Percentiles rank a stretch among this genome's conserved stretches.
phyloP scores from a whole-genome alignment of 2,797 vertebrate genomes.

The Pangasius larnaudii region DNA sequence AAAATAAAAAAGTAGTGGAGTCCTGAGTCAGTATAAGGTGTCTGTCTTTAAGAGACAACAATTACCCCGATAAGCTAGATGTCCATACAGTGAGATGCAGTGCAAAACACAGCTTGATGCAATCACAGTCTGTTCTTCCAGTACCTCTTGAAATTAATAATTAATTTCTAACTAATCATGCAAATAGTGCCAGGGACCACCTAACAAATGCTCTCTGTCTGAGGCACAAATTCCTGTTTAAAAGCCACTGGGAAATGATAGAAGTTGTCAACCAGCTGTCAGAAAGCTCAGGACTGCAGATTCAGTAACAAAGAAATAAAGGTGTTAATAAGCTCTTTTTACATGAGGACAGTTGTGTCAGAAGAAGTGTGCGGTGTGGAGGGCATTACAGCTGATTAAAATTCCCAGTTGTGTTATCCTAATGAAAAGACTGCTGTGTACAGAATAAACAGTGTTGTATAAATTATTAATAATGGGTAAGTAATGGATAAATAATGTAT shows the following conservation, averaged over 20 bases:
- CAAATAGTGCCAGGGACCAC: neutral
- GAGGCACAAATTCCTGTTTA: neutral
- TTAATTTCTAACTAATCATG: slow-evolving; percentile 1
- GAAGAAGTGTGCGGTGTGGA: neutral
- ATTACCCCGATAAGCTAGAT: neutral
- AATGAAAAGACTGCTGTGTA: slow-evolving; percentile 3
- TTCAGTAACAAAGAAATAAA: neutral
- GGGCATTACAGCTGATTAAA: neutral
- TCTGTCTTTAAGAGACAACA: neutral
- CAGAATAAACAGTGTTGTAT: neutral
- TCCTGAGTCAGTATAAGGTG: neutral
- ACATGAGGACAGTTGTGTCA: neutral
- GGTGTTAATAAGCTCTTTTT: neutral
- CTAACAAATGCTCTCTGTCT: neutral
- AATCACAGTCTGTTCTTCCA: neutral
- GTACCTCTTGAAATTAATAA: slow-evolving; percentile 6
- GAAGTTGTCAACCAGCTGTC: neutral
- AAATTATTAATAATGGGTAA: neutral
- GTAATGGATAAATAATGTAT: neutral
- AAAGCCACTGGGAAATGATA: neutral
- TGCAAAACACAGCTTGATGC: neutral
- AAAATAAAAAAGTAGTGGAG: neutral
- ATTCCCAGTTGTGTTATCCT: neutral
- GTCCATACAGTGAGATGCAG: neutral
- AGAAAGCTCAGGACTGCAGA: neutral